Percentiles rank a stretch among this genome's conserved stretches.
Evolutionary conservation across 2,888 invertebrate genomes (phyloP).

Genomic region (Heteropelma amictum): DNA sequence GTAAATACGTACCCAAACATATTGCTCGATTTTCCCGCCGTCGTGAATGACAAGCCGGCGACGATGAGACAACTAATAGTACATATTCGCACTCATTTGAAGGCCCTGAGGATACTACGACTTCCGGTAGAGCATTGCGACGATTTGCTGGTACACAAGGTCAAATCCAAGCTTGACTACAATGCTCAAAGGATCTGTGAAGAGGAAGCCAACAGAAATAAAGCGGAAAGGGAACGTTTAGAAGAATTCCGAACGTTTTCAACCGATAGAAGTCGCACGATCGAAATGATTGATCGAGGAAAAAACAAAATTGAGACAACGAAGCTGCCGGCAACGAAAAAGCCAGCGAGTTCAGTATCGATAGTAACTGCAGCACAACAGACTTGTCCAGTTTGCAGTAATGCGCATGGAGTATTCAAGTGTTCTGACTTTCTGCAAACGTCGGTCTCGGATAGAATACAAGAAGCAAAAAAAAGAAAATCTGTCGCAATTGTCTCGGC

Average conservation of each 20-base stretch:
- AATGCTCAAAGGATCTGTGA: constrained; percentile 58
- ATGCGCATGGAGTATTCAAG: constrained; percentile 17
- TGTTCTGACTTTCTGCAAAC: constrained; percentile 25
- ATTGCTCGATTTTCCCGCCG: constrained; percentile 35
- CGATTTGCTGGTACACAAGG: constrained; percentile 57
- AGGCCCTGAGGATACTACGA: constrained; percentile 54
- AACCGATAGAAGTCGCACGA: constrained; percentile 27
- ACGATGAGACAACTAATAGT: constrained; percentile 50
- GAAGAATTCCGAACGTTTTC: constrained; percentile 41
- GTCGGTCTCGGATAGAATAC: background rate
- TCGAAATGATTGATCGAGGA: constrained; percentile 36
- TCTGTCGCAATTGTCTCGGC: constrained; percentile 32
- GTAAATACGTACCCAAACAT: constrained; percentile 40
- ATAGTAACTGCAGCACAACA: background rate
- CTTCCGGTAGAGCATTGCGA: constrained; percentile 61
- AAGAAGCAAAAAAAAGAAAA: constrained; percentile 33
- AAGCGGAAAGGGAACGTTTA: constrained; percentile 22
- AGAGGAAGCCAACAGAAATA: constrained; percentile 26
- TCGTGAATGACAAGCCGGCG: constrained; percentile 36
- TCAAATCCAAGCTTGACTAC: constrained; percentile 57
- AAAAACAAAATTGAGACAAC: background rate
- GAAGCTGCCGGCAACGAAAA: background rate
- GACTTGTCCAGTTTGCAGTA: constrained; percentile 20
- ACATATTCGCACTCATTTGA: constrained; percentile 53
- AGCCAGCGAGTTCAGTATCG: background rate